Base-by-base conservation (phyloP, 2,888 invertebrate species). In the Lasioglossum marginatum region DNA sequence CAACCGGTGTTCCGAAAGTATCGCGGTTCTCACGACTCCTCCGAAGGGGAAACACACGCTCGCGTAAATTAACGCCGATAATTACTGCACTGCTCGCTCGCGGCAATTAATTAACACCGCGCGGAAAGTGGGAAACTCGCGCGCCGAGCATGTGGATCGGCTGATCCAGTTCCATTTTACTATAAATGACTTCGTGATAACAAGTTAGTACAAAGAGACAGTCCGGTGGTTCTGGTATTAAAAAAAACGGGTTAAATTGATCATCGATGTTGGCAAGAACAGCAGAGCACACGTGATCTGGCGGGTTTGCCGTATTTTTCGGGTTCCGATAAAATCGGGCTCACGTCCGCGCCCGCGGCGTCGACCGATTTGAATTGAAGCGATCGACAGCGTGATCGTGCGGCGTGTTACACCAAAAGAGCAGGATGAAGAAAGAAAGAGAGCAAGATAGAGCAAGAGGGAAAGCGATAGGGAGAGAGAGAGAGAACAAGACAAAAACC, bases 301-400 rank as follows among this genome's bases (percentile, higher is more conserved):
- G 12, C 34, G 34, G 37, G 8, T 27, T 52, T 48, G 34, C 34
- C 19, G 31, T 66, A 66, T 70, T 60, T 40, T 6, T 23, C 6
- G 43, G 43, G 40, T 43, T 45, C 31, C 66, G 83, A 83, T 83
- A 82, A 77, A 40, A 83, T 83, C 83, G 73, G 31, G 52, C 12
- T 23, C 83, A 72, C 71, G 83, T 72, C 72, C 43, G 60, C 40
- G 76, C 83, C 57, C 76, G 43, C 60, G 76, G 82, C 66, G 27
- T 12, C 34, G 52, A 19, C 23, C 34, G 63, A 73, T 73, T 45
- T n/a, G 71, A 60, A 40, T 81, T 45, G 78, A 82, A 48, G 27
- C 77, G 81, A 77, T 81, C 77, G 57, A 23, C 66, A 66, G 43
- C 63, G 34, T 31, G 63, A 45, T 76, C 76, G 66, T 8, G 68